A percentile compares a stretch with the other conserved stretches of the same genome.
Evolutionary conservation across 2,888 invertebrate species (phyloP).

Genomic region (Penaeus monodon): DNA sequence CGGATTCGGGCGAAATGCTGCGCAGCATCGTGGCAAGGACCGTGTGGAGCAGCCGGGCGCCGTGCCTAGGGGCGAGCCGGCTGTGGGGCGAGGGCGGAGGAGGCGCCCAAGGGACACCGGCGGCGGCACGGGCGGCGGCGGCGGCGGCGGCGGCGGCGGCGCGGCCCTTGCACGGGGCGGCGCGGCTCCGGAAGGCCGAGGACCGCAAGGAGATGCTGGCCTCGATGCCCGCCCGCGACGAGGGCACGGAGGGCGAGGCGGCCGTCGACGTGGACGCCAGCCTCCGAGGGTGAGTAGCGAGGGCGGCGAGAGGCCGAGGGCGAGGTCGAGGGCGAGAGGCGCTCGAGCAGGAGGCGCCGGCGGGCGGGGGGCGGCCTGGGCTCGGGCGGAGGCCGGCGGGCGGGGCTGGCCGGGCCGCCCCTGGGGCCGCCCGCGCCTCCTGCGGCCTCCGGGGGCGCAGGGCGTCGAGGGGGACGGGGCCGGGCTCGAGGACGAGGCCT

Average conservation of each 20-base stretch:
- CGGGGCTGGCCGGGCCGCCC: too few species aligned
- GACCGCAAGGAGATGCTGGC: constrained; percentile 69
- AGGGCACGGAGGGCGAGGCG: constrained; percentile 84
- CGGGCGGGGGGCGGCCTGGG: too few species aligned
- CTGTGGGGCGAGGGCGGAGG: background rate
- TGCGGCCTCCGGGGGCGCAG: too few species aligned
- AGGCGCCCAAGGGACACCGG: constrained; percentile 1
- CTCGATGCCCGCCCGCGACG: constrained; percentile 74
- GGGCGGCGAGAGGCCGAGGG: background rate
- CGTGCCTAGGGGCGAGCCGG: background rate
- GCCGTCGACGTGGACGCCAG: constrained; percentile 79
- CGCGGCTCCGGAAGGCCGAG: constrained; percentile 65
- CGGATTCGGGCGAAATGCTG: constrained; percentile 37
- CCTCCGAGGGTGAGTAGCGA: constrained; percentile 74
- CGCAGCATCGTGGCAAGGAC: constrained; percentile 46
- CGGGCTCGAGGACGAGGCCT: too few species aligned
- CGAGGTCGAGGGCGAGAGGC: background rate
- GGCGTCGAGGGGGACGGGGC: too few species aligned
- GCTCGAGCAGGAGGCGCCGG: too few species aligned
- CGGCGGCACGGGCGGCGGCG: background rate
- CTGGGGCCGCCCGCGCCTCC: too few species aligned
- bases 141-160: background rate
- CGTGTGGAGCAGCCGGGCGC: background rate
- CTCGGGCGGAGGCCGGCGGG: too few species aligned
- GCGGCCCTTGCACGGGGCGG: constrained; percentile 23